Evolutionary conservation across 2,888 invertebrate genomes (phyloP), one percentile per base, ranked within the genome.

Genomic region (Orthosia cruda): DNA sequence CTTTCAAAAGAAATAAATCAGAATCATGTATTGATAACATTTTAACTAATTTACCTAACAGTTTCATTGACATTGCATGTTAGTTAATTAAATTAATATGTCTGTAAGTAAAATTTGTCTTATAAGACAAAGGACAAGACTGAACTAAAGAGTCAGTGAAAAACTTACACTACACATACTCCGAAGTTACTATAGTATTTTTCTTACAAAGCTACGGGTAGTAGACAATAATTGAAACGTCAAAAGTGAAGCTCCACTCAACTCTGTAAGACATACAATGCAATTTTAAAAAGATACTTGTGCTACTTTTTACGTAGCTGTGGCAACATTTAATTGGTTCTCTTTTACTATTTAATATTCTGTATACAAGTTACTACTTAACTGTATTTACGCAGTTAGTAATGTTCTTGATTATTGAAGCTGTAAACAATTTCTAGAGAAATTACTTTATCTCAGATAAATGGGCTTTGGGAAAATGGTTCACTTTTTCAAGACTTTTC

Each of bases 321-420:
- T 58, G 11, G 12, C 23, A 80, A 80, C 26, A 80, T 77, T 65
- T 77, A 80, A 80, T 77, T 77, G 45, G 20, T 49, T 77, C 73
- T 80, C 23, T 47, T 77, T 63, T 12, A 52, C 16, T n/a, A 80
- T 59, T 64, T 23, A 49, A 54, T 80, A 52, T 71, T 23, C 16
- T 66, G 11, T 9, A 15, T 64, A 26, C 40, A n/a, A n/a, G n/a
- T 40, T 40, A 62, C 12, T n/a, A 66, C 12, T 20, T 23, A 18
- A 26, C 20, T 50, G 26, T 18, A 76, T 13, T 58, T 20, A 23
- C 58, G 26, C 18, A 50, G 13, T 45, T n/a, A 57, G 18, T 16
- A 15, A 32, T 13, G 47, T 26, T 59, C 2, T 32, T 47, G 20
- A 13, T 7, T 20, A 76, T 16, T 58, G 50, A 23, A 77, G 49